phyloP scores from a whole-genome alignment of 2,797 vertebrate species.

The Intellagama lesueurii region DNA sequence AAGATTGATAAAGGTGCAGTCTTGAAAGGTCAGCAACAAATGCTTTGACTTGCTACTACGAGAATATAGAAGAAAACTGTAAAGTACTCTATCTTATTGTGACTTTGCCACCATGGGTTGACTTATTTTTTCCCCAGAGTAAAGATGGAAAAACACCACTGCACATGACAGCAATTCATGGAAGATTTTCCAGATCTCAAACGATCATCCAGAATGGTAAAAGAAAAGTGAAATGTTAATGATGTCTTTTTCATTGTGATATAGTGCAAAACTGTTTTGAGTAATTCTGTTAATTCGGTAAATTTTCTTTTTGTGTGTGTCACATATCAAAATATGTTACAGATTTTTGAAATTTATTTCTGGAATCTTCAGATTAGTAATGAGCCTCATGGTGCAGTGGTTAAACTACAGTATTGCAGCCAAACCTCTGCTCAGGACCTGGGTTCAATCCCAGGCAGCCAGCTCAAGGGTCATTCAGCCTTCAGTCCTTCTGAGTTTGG shows the following conservation, averaged over 20 bases:
- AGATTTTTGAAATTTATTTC: not conserved
- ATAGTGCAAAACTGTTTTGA: not conserved
- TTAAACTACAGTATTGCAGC: no score
- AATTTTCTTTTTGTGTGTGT: not conserved
- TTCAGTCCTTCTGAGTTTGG: no score
- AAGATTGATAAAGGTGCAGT: constrained; percentile 1
- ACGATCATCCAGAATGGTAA: constrained; percentile 98
- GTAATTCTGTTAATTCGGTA: not conserved
- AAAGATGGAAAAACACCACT: constrained; percentile 98
- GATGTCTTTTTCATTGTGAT: not conserved
- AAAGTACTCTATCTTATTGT: not conserved
- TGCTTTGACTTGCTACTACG: constrained; percentile 20
- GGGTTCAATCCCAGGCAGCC: no score
- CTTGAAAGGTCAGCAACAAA: constrained; percentile 14
- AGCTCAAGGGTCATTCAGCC: no score
- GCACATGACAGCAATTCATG: constrained; percentile 99
- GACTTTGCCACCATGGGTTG: constrained; percentile 32
- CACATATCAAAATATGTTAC: not conserved
- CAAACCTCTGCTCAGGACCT: no score
- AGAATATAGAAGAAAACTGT: not conserved
- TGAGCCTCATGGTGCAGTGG: no score
- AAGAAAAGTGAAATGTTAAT: constrained; percentile 51
- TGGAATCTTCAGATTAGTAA: not conserved
- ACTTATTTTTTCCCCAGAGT: constrained; percentile 82
- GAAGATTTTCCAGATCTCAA: constrained; percentile 97